Base-by-base conservation (phyloP, 2,888 invertebrate genomes). In the Apodemia mormo region DNA sequence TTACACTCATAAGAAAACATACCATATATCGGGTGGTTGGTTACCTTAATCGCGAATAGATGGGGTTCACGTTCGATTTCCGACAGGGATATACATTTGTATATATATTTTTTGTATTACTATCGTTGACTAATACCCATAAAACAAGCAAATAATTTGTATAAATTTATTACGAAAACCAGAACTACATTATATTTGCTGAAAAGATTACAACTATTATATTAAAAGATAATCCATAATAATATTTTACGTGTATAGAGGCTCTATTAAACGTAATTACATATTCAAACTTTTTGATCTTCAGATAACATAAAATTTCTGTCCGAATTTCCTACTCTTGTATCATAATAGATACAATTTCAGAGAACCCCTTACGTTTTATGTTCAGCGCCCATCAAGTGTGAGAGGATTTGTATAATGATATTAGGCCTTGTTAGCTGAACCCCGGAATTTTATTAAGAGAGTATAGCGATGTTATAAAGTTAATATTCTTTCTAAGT, bases 341-440 rank as follows among this genome's bases (percentile, higher is more conserved):
- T 58, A 58, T 29, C 10, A 58, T 58, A 58, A 58, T 10, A 58
- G 30, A 58, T 58, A 58, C 58, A 58, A 29, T 58, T 58, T 58
- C 58, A 58, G 58, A 10, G 30, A 58, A 29, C 58, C 29, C 22
- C 58, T 58, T 58, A 58, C 58, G 29, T 58, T 58, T 58, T 29
- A 58, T 58, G 58, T 29, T 58, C 5, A 30, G 30, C 10, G 30
- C 29, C 29, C 58, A 58, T 58, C 58, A 58, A 58, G 58, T 58
- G 58, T 58, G 58, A 10, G 10, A 58, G 30, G 58, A 58, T 58
- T 58, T 58, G 58, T 58, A 29, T 58, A 58, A 58, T 58, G 58
- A 58, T 58, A 58, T 58, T 29, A 58, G 29, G 29, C 30, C 58
- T 61, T 61, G 58, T 61, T 61, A 61, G 58, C 58, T 33, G 58